phyloP scores from a whole-genome alignment of 2,113 vertebrate genomes.

The Coreoperca whiteheadi region DNA sequence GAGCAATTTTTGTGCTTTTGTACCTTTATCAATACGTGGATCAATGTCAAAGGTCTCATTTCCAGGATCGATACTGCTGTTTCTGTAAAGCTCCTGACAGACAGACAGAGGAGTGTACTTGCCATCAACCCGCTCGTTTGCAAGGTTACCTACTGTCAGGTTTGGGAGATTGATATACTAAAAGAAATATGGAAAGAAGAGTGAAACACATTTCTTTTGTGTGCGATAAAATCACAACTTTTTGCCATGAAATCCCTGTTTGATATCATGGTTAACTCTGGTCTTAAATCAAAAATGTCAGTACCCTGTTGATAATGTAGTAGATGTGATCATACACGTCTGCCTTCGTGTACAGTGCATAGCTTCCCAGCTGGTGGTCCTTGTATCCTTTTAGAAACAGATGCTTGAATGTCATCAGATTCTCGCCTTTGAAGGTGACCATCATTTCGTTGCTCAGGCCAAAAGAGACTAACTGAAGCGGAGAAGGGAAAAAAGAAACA shows the following conservation, averaged over 20 bases:
- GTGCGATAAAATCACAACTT: background rate
- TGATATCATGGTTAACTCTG: background rate
- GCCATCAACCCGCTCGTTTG: conserved; percentile 83
- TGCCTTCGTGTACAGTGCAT: conserved; percentile 89
- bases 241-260: background rate
- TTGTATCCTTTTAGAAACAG: conserved; percentile 93
- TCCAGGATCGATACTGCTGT: conserved; percentile 87
- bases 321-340: conserved; percentile 91
- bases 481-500: background rate
- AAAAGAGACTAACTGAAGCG: conserved; percentile 91
- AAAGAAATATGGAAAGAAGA: background rate
- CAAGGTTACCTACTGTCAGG: conserved; percentile 91
- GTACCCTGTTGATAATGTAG: conserved; percentile 88
- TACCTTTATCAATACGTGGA: conserved; percentile 90
- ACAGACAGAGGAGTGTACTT: conserved; percentile 85
- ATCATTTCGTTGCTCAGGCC: conserved; percentile 98
- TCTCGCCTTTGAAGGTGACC: conserved; percentile 95
- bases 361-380: conserved; percentile 84
- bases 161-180: conserved; percentile 90
- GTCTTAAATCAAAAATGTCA: background rate
- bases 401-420: conserved; percentile 91
- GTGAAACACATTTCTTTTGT: background rate
- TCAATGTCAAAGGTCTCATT: conserved; percentile 93
- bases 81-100: conserved; percentile 91
- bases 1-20: background rate